Evolutionary conservation across 2,113 vertebrate species (phyloP), one percentile per base, ranked within the genome.

Genomic region (Atherinomorus stipes): DNA sequence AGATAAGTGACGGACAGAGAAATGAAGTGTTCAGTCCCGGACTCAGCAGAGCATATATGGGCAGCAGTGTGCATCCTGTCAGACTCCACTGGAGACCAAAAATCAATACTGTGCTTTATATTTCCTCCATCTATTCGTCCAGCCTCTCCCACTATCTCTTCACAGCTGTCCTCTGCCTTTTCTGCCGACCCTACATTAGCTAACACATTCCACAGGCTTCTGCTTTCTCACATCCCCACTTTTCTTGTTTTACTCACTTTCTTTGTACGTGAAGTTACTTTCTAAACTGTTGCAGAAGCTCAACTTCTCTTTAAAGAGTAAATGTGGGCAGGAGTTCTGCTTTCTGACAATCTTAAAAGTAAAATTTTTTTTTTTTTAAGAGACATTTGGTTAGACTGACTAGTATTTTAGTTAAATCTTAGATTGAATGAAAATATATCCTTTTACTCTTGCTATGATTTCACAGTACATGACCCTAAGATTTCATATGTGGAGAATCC

Each of bases 41-140:
- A 66, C 66, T 59, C 74, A 79, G 73, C 73, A 12, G 77, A 64
- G 74, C 71, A 25, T 53, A 77, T 34, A 52, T 72, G 60, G 75
- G 79, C 74, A 81, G 79, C 81, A n/a, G 42, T 1, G 50, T 21
- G 64, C 88, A 81, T 86, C 80, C 86, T 83, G 85, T 71, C 56
- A 2, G 80, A 80, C 88, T 84, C 74, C 73, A 81, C 80, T 86
- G 67, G 78, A 90, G 88, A 89, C 61, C 67, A 62, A 67, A 89
- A 90, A 92, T 92, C 91, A 89, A 91, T 92, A 88, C 57, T 25
- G 71, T 4, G 77, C 80, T 91, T 88, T 79, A 85, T 83, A 80
- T 84, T 90, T 85, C 87, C 89, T 89, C 77, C 80, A 76, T 88
- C 81, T 64, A 63, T 71, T 52, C 56, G 16, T 86, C 76, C 75